Base-by-base conservation (phyloP, 2,113 vertebrate genomes). In the Anser brachyrhynchus region DNA sequence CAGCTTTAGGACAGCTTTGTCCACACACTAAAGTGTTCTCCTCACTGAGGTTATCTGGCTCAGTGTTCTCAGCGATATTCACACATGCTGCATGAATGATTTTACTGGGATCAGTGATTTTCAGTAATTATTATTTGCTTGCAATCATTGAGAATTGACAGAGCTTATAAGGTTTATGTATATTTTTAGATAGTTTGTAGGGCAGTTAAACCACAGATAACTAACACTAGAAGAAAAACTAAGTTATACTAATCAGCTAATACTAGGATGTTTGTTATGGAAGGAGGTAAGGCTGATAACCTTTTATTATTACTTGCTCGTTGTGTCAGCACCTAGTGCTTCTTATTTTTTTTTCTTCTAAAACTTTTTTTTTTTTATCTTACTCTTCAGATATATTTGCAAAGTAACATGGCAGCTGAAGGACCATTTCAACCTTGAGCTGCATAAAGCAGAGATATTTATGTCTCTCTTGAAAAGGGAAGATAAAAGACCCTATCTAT, bases 371-470 rank as follows among this genome's bases (percentile, higher is more conserved):
- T 12, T 29, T 25, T 8, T 31, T 51, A 73, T 82, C 65, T 96
- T 94, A 74, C 71, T 81, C 59, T 25, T 92, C 76, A 89, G 70
- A 86, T 81, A 59, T 71, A 90, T 84, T 93, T 95, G 73, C 79
- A 93, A 96, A 96, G 76, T 64, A 81, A 72, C 55, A 54, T 90
- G 88, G 79, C 85, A 96, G 49, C 43, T 90, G 61, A 93, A 94
- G 73, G 57, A 75, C 52, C 25, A 65, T 67, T 96, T 92, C 83
- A 96, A 95, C 90, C 88, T 95, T 89, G 92, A 96, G 83, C 80
- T 89, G 85, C 72, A 62, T 75, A 82, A 89, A 90, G 69, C 10
- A 86, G 79, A 83, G 39, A 71, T 94, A 96, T 95, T 96, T 94
- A 90, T 93, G 83, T 33, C 58, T 93, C 35, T 94, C 23, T 9